Evolutionary conservation across 1,140 invertebrate species (phyloP), one percentile per base, ranked within the genome.

Genomic region (Platorchestia sp.): DNA sequence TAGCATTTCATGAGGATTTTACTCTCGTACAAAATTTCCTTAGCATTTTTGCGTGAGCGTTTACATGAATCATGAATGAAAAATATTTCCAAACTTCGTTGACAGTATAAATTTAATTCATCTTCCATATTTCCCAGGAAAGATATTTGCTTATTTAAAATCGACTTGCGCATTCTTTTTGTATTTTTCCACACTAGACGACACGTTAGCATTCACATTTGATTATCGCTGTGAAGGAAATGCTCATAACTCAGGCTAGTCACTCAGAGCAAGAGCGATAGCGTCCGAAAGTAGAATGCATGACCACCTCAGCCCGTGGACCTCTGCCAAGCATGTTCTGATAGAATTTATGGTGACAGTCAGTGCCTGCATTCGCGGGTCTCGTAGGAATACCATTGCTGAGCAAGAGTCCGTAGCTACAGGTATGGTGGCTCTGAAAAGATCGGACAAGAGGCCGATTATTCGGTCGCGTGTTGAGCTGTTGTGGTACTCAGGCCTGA

Each of bases 211-310:
- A 75, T 75, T 75, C 59, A 75, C 59, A 75, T 75, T 75, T 75
- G 59, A 75, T 36, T 75, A 27, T 75, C 59, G 27, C 59, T 36
- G 7, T 75, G 59, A 75, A 3, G 36, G 59, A 75, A 75, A 75
- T 75, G 59, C 14, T 75, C 59, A 27, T 75, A 75, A 75, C 59
- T 75, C 59, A 75, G 59, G 59, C 59, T 75, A 75, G 59, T 75
- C 59, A 75, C 59, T 75, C 59, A 75, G 14, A 75, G 59, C 27
- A 36, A 75, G 59, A 75, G 87, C 87, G n/a, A 41, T 41, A 89
- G 87, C 87, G 87, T 89, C 87, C 87, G 87, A 89, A 89, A 44
- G 87, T 89, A 89, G 87, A 89, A 89, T 89, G 87, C 87, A 89
- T 43, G 87, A 89, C 87, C 87, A 89, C 87, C 87, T 89, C 87